A percentile compares a stretch with the other conserved stretches of the same genome.
phyloP scores from a whole-genome alignment of 1,140 invertebrate species.

The Hormaphis cornu region DNA sequence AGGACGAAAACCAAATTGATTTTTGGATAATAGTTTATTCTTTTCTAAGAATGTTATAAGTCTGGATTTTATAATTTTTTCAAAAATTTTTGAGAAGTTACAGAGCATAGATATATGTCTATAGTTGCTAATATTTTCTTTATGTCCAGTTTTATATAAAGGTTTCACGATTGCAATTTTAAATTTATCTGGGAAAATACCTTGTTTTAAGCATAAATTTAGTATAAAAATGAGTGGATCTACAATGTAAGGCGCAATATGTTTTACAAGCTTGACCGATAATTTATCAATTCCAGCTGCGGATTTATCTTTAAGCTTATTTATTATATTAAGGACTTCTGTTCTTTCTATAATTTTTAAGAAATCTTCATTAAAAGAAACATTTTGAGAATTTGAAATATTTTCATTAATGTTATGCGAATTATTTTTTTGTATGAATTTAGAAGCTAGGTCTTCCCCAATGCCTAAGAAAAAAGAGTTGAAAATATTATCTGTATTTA shows the following conservation, averaged over 20 bases:
- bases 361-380: neutral
- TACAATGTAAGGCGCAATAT: neutral
- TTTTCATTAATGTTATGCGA: neutral
- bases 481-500: neutral
- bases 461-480: neutral
- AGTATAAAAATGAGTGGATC: neutral
- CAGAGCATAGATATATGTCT: neutral
- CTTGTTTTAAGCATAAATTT: neutral
- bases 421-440: neutral
- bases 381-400: neutral
- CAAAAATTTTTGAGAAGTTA: constrained; percentile 2
- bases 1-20: too few species aligned
- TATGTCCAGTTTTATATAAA: neutral
- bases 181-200: neutral
- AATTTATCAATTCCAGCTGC: neutral
- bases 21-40: too few species aligned
- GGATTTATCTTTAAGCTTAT: neutral
- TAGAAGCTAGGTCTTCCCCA: neutral
- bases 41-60: too few species aligned
- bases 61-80: too few species aligned
- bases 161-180: neutral
- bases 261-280: neutral
- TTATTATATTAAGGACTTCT: neutral
- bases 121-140: neutral
- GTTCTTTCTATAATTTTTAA: neutral